phyloP scores from a whole-genome alignment of 2,113 vertebrate genomes.

The Lycaon pictus region DNA sequence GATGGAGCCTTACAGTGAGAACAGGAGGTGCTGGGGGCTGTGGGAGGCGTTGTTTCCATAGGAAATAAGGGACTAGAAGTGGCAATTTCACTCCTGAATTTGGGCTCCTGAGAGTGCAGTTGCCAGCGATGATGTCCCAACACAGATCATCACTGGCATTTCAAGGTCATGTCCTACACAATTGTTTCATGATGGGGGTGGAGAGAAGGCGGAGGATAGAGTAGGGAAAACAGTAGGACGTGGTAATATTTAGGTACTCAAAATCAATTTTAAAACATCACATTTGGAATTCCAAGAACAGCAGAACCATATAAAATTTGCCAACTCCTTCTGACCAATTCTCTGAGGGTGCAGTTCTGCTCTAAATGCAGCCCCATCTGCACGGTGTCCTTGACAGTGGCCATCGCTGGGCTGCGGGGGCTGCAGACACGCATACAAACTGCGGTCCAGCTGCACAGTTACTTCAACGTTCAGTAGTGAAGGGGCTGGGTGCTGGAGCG shows the following conservation, averaged over 20 bases:
- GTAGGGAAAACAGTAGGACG: constrained; percentile 42
- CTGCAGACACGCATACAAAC: not conserved
- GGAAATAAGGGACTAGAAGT: constrained; percentile 87
- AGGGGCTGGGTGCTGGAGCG: constrained; percentile 69
- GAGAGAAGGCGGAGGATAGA: constrained; percentile 14
- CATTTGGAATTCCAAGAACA: constrained; percentile 79
- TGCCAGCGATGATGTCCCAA: constrained; percentile 20
- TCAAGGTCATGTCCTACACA: constrained; percentile 50
- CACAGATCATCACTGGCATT: not conserved
- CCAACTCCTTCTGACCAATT: constrained; percentile 51
- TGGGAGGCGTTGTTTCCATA: constrained; percentile 87
- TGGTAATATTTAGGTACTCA: not conserved
- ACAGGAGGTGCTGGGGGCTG: constrained; percentile 18
- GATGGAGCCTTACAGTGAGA: constrained; percentile 25
- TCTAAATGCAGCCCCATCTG: not conserved
- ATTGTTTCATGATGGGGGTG: not conserved
- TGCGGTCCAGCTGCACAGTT: not conserved
- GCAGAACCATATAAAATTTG: constrained; percentile 76
- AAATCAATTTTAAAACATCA: constrained; percentile 76
- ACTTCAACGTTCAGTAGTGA: constrained; percentile 57
- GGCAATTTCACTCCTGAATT: constrained; percentile 76
- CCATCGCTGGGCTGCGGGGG: constrained; percentile 29
- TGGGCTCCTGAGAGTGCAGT: constrained; percentile 75
- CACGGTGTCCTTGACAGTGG: not conserved
- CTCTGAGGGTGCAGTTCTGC: not conserved